phyloP scores from a whole-genome alignment of 2,113 vertebrate species.

The Plecturocebus donacophilus region DNA sequence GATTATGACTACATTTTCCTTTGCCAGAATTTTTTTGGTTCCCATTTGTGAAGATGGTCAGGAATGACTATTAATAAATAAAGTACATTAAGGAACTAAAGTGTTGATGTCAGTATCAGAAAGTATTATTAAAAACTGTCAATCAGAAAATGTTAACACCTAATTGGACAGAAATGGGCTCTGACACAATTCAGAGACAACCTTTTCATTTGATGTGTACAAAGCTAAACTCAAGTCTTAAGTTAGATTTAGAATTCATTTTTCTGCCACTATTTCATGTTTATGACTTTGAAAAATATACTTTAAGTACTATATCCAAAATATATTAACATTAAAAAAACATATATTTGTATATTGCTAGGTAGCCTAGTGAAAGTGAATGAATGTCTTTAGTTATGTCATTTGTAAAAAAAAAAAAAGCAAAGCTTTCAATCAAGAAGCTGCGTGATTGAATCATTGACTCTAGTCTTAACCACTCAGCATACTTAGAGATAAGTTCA shows the following conservation, averaged over 20 bases:
- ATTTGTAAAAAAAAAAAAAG: neutral
- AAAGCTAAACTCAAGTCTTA: neutral
- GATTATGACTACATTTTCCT: conserved; percentile 29
- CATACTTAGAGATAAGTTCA: neutral
- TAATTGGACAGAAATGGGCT: neutral
- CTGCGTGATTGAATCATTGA: neutral
- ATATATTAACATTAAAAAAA: conserved; percentile 21
- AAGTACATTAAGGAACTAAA: neutral
- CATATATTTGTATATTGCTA: neutral
- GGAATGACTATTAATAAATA: neutral
- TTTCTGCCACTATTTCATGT: neutral
- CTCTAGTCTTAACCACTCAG: neutral
- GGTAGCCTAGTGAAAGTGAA: neutral
- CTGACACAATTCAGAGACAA: neutral
- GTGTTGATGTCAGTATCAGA: neutral
- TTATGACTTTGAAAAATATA: neutral
- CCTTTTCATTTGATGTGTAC: neutral
- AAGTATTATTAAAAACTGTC: neutral
- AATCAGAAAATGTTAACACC: neutral
- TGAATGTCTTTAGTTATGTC: neutral
- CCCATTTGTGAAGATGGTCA: neutral
- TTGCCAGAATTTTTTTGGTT: neutral
- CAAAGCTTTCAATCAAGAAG: neutral
- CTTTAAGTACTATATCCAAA: neutral
- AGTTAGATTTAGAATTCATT: neutral